Evolutionary conservation across 2,797 vertebrate genomes (phyloP).

Genomic region (Artibeus jamaicensis): DNA sequence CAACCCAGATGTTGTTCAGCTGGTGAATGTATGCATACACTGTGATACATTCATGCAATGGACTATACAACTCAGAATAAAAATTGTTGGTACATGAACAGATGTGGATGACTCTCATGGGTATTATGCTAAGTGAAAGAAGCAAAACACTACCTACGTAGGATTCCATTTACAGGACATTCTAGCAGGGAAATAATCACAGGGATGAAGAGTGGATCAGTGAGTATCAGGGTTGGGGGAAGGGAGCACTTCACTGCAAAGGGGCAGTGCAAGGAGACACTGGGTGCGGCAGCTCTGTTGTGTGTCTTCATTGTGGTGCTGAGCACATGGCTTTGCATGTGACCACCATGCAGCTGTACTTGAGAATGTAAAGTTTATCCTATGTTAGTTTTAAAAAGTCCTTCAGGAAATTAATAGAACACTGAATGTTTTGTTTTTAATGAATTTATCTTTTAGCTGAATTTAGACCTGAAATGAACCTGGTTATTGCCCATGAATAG

Average conservation of each 20-base stretch:
- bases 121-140: not conserved
- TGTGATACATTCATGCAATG: not conserved
- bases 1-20: not conserved
- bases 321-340: not conserved
- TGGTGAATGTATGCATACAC: not conserved
- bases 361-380: not conserved
- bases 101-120: not conserved
- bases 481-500: not conserved
- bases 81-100: not conserved
- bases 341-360: not conserved
- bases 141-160: not conserved
- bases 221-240: not conserved
- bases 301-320: not conserved
- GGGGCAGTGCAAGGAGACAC: not conserved
- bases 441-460: not conserved
- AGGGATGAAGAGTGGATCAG: not conserved
- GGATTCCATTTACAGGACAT: not conserved
- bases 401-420: not conserved
- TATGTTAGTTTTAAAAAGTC: not conserved
- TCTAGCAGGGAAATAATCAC: not conserved
- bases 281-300: no score
- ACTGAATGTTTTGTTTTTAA: not conserved
- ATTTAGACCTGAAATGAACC: not conserved
- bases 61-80: not conserved
- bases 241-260: not conserved